A percentile compares a stretch with the other conserved stretches of the same genome.
Conservation (phyloP, 2,888 invertebrate species). For the Phania funesta region DNA sequence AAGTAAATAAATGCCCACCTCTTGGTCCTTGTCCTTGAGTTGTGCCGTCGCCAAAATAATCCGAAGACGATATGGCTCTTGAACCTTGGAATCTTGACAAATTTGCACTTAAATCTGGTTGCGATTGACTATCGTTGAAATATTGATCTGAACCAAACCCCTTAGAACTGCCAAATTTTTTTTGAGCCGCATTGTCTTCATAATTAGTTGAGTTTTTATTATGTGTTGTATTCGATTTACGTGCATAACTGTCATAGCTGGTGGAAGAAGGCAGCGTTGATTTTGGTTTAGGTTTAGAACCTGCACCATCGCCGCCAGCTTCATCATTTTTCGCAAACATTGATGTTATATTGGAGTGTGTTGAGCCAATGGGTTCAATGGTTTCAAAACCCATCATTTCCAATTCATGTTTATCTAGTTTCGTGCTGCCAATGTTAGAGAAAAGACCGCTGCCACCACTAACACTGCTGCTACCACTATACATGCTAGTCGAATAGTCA, state of each 20-base stretch:
- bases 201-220: slow-evolving; percentile 59
- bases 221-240: slow-evolving; percentile 53
- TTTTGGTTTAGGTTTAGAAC: slow-evolving; percentile 67
- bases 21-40: slow-evolving; percentile 75
- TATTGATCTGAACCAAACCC: slow-evolving; percentile 98
- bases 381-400: slow-evolving; percentile 79
- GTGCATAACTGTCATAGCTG: slow-evolving; percentile 57
- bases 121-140: slow-evolving; percentile 86
- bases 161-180: slow-evolving; percentile 98
- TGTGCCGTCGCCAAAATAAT: slow-evolving; percentile 90
- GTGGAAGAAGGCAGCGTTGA: slow-evolving; percentile 61
- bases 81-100: slow-evolving; percentile 93
- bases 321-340: slow-evolving; percentile 76
- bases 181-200: slow-evolving; percentile 89
- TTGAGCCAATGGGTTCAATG: slow-evolving; percentile 79
- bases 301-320: slow-evolving; percentile 66
- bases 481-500: slow-evolving; percentile 75
- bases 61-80: slow-evolving; percentile 96
- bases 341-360: slow-evolving; percentile 77
- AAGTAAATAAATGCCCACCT: slow-evolving; percentile 30
- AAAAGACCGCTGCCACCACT: slow-evolving; percentile 64
- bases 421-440: slow-evolving; percentile 62
- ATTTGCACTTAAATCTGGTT: slow-evolving; percentile 81
- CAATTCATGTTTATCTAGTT: slow-evolving; percentile 77
- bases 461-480: slow-evolving; percentile 63